phyloP scores from a whole-genome alignment of 2,888 invertebrate species.

The Eugnorisma glareosa region DNA sequence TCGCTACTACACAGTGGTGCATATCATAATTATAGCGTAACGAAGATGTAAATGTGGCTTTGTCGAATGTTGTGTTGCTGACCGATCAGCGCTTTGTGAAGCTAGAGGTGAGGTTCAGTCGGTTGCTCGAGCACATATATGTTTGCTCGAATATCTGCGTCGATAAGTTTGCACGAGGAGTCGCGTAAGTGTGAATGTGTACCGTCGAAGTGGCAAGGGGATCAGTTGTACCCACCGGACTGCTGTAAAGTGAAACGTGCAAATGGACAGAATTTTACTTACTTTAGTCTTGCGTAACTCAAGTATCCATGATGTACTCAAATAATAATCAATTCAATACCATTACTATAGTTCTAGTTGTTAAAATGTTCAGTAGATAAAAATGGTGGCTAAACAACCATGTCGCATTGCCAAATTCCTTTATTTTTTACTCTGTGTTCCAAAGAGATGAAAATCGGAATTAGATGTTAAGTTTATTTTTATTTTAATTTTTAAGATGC shows the following conservation, averaged over 20 bases:
- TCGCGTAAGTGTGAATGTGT: slow-evolving; percentile 28
- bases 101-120: slow-evolving; percentile 55
- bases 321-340: slow-evolving; percentile 72
- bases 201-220: slow-evolving; percentile 60
- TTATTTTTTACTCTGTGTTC: slow-evolving; percentile 82
- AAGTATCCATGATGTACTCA: slow-evolving; percentile 77
- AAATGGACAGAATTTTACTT: slow-evolving; percentile 63
- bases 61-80: slow-evolving; percentile 34
- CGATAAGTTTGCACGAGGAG: slow-evolving; percentile 37
- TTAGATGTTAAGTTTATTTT: slow-evolving; percentile 79
- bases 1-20: slow-evolving; percentile 18
- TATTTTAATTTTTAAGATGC: slow-evolving; percentile 64
- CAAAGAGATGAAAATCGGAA: slow-evolving; percentile 86
- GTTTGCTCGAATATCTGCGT: slow-evolving; percentile 24
- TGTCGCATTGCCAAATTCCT: slow-evolving; percentile 84
- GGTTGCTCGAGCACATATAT: slow-evolving; percentile 30
- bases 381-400: slow-evolving; percentile 78
- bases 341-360: slow-evolving; percentile 75
- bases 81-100: slow-evolving; percentile 49
- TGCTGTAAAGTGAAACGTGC: slow-evolving; percentile 60
- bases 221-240: slow-evolving; percentile 72
- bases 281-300: slow-evolving; percentile 72
- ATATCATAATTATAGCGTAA: slow-evolving; percentile 40
- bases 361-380: slow-evolving; percentile 77
- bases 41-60: not conserved